These are phyloP conservation scores for Flexamia atlantica DNA, from an alignment of 2,888 invertebrate genomes.

Conservation along the genomic window DNA sequence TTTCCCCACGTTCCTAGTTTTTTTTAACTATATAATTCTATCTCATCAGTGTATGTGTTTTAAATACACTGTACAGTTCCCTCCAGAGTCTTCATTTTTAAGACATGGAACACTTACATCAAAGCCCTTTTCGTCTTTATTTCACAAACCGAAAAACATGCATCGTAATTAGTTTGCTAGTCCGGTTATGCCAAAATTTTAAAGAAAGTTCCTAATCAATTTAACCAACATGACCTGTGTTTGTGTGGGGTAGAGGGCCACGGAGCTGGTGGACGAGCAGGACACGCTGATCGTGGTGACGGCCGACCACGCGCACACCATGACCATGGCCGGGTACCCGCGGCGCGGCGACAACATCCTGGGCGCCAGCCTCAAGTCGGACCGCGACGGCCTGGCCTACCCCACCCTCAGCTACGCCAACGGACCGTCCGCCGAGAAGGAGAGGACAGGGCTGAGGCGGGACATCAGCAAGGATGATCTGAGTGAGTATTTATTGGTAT, in stretches of 20 bases:
- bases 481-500: slow-evolving; percentile 71
- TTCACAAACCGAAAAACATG: no score
- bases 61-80: no score
- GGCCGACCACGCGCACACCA: slow-evolving; percentile 88
- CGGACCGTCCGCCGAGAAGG: slow-evolving; percentile 80
- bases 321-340: slow-evolving; percentile 87
- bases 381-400: slow-evolving; percentile 79
- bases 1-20: no score
- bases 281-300: slow-evolving; percentile 84
- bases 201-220: no score
- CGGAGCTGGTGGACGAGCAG: slow-evolving; percentile 76
- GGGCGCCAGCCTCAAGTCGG: slow-evolving; percentile 74
- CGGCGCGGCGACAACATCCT: slow-evolving; percentile 80
- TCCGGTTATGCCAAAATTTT: no score
- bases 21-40: no score
- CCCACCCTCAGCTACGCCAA: slow-evolving; percentile 86
- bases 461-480: slow-evolving; percentile 74
- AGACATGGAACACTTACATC: no score
- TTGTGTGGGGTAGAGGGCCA: slow-evolving; percentile 77
- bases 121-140: no score
- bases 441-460: slow-evolving; percentile 74
- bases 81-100: no score
- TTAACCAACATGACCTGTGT: no score
- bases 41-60: no score
- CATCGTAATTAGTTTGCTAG: no score